A percentile compares a stretch with the other conserved stretches of the same genome.
Conservation (phyloP, 2,113 vertebrate genomes). For the Chamaea fasciata region DNA sequence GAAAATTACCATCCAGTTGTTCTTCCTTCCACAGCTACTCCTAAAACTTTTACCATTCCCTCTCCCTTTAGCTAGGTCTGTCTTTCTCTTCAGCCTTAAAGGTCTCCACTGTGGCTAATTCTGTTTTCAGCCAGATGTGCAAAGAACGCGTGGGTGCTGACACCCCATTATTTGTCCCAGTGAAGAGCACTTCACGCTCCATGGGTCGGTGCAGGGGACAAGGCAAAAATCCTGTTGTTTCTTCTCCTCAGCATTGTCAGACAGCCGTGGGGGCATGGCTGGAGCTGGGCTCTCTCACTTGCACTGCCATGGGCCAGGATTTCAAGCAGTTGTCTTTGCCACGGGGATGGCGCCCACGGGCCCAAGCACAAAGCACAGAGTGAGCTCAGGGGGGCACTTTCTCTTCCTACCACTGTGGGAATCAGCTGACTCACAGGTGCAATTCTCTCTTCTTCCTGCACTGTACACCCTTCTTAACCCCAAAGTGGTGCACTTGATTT, state of each 20-base stretch:
- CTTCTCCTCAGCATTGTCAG: neutral
- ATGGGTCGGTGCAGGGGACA: neutral
- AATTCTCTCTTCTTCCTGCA: neutral
- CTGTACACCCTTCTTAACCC: neutral
- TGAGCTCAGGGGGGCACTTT: neutral
- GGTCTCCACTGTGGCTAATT: neutral
- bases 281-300: neutral
- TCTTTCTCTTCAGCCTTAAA: neutral
- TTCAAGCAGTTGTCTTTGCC: neutral
- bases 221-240: neutral
- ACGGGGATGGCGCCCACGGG: rapidly evolving
- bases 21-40: neutral
- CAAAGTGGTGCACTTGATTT: neutral
- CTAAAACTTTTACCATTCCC: neutral
- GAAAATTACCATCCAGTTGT: neutral
- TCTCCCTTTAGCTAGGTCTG: neutral
- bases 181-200: neutral
- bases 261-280: neutral
- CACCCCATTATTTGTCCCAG: neutral
- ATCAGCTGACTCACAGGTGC: neutral
- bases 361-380: neutral
- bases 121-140: neutral
- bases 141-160: rapidly evolving
- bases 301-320: neutral
- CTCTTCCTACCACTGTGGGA: neutral